Conservation (phyloP, 2,888 invertebrate species). For the Uloborus plumipes region DNA sequence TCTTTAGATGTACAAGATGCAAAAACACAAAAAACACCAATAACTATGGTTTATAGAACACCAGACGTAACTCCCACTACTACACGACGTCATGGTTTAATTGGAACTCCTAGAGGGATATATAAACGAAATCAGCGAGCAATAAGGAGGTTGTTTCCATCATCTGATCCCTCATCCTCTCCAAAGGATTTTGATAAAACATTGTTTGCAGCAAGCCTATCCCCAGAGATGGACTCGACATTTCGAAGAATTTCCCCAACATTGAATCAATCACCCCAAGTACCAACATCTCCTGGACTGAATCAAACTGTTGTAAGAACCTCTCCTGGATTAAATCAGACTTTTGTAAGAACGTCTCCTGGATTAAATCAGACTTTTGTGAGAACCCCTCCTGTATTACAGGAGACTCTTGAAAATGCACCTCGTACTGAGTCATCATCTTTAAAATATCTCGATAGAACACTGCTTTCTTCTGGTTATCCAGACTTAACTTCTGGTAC, state of each 20-base stretch:
- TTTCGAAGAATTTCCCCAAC: not conserved
- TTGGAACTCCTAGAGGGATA: slow-evolving; percentile 23
- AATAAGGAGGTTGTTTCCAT: slow-evolving; percentile 3
- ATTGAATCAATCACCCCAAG: not conserved
- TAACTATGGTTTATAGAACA: not conserved
- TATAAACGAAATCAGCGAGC: slow-evolving; percentile 3
- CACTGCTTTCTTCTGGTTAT: not conserved
- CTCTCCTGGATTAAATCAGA: not conserved
- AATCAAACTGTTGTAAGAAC: not conserved
- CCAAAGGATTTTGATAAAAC: not conserved
- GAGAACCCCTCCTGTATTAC: not conserved
- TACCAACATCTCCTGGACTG: not conserved
- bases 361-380: not conserved
- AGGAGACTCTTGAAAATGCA: not conserved
- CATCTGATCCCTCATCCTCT: not conserved
- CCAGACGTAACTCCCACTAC: slow-evolving; percentile 4
- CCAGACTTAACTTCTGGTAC: not conserved
- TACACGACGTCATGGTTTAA: not conserved
- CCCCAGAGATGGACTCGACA: not conserved
- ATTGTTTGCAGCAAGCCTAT: not conserved
- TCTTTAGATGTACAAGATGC: slow-evolving; percentile 15
- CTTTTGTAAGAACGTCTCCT: not conserved
- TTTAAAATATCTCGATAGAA: not conserved
- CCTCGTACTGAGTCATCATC: too few relatives aligned
- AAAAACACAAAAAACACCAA: not conserved